Percentiles rank a stretch among this genome's conserved stretches.
phyloP scores from a whole-genome alignment of 2,888 invertebrate genomes.

The Sipunculus nudus region DNA sequence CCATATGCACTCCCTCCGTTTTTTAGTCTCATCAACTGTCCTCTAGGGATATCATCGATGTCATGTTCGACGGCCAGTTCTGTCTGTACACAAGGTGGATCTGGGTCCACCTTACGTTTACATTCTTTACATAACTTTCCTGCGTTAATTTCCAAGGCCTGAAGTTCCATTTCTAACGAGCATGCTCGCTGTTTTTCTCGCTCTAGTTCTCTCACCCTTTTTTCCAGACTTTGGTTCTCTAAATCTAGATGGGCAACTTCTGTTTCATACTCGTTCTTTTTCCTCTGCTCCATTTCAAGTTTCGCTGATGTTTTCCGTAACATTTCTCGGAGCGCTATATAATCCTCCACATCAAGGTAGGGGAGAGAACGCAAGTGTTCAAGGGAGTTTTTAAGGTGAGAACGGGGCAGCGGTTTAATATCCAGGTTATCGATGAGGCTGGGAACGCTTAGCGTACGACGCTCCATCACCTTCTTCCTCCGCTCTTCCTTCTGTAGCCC shows the following conservation, averaged over 20 bases:
- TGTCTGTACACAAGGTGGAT: too few relatives aligned
- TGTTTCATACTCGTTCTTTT: conserved; percentile 51
- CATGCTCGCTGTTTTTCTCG: conserved; percentile 39
- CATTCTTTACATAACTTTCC: conserved; percentile 47
- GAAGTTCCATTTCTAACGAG: conserved; percentile 45
- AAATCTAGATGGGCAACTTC: conserved; percentile 49
- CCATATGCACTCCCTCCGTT: conserved; percentile 64
- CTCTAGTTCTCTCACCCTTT: conserved; percentile 45
- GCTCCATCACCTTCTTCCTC: conserved; percentile 41
- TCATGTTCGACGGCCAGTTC: conserved; percentile 58
- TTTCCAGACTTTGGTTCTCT: conserved; percentile 54
- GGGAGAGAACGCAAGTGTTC: too few relatives aligned
- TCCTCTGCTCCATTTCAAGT: conserved; percentile 52
- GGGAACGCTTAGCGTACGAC: conserved; percentile 42
- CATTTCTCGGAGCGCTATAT: too few relatives aligned
- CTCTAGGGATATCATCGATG: conserved; percentile 50
- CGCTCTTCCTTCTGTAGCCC: conserved; percentile 69
- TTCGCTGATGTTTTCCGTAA: too few relatives aligned
- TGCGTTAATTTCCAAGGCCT: conserved; percentile 41
- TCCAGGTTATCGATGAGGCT: conserved; percentile 26
- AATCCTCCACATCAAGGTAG: too few relatives aligned
- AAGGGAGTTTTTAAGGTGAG: too few relatives aligned
- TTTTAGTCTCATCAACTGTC: conserved; percentile 57
- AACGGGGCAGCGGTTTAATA: too few relatives aligned
- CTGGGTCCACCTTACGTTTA: conserved; percentile 28